Evolutionary conservation across 2,888 invertebrate genomes (phyloP), one percentile per base, ranked within the genome.

Genomic region (Synanthedon myopaeformis): DNA sequence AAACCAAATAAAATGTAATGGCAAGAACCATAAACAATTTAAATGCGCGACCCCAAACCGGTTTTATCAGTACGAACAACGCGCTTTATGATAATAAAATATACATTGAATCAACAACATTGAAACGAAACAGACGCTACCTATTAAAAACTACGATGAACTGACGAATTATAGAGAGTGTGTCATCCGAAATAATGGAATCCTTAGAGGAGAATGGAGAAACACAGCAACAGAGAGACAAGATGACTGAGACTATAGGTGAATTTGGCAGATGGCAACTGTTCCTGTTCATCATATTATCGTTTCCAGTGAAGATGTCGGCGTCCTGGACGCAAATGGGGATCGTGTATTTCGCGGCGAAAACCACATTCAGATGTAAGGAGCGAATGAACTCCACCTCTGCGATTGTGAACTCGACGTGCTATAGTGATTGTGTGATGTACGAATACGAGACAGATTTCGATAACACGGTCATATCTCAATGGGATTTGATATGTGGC

Each of bases 401-500:
- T 8, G 41, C 3, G 13, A 41, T 51, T 5, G 41, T 11, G n/a
- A 51, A 51, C n/a, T 51, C 51, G 28, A 51, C 51, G 0, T 51
- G 51, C 11, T 51, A 51, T 12, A 5, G 12, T 6, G 10, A 51
- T 12, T 51, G 51, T 51, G 28, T 14, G 2, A 41, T 35, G 14
- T 51, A 51, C 35, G 11, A 12, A 13, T 51, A 51, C n/a, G 28
- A 51, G 5, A 35, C 28, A 4, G 35, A 23, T 2, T 35, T 51
- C 6, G 51, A 83, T 3, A 87, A 89, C 62, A 92, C 91, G 0
- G 90, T 92, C 19, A 78, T 89, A 49, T 89, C 89, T 0, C 89
- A 92, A 87, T 93, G 91, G 91, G 82, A 90, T 67, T 75, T 93
- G 55, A 89, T 91, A 0, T 92, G 92, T 66, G 78, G 82, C 13